These are phyloP conservation scores for Nemotelus nigrinus DNA, from an alignment of 2,888 invertebrate species.

Conservation along the genomic window DNA sequence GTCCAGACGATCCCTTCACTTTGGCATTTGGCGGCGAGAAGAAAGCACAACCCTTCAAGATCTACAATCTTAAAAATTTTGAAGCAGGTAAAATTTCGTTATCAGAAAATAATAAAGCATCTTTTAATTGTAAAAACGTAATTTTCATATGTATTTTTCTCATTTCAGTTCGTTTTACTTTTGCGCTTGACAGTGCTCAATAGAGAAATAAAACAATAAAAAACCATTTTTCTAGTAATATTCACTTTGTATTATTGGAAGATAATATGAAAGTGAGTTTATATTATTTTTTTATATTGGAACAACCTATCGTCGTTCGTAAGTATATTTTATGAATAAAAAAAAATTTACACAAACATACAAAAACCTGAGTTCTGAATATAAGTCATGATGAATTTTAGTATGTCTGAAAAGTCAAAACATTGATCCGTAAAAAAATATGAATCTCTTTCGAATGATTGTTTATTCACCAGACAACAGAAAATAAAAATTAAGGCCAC, in stretches of 20 bases:
- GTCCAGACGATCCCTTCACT: constrained; percentile 85
- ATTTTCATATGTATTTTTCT: constrained; percentile 5
- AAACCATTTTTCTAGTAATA: no score
- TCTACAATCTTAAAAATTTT: constrained; percentile 66
- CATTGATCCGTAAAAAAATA: no score
- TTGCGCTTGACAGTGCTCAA: constrained; percentile 9
- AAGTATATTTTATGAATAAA: neutral
- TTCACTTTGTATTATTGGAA: no score
- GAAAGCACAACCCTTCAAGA: constrained; percentile 77
- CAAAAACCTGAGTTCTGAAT: no score
- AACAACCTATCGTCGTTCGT: no score
- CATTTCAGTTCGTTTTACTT: constrained; percentile 24
- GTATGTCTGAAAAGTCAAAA: no score
- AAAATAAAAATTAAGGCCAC: no score
- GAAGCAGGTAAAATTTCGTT: constrained; percentile 54
- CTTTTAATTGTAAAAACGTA: neutral
- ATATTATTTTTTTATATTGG: no score
- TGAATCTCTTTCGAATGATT: no score
- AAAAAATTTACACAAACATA: neutral
- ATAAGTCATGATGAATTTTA: no score
- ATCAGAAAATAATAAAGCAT: neutral
- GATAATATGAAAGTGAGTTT: no score
- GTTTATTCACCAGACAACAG: no score
- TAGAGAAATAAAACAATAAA: neutral
- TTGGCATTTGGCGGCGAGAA: constrained; percentile 87